Evolutionary conservation across 2,113 vertebrate genomes (phyloP), one percentile per base, ranked within the genome.

Genomic region (Oceanites oceanicus): DNA sequence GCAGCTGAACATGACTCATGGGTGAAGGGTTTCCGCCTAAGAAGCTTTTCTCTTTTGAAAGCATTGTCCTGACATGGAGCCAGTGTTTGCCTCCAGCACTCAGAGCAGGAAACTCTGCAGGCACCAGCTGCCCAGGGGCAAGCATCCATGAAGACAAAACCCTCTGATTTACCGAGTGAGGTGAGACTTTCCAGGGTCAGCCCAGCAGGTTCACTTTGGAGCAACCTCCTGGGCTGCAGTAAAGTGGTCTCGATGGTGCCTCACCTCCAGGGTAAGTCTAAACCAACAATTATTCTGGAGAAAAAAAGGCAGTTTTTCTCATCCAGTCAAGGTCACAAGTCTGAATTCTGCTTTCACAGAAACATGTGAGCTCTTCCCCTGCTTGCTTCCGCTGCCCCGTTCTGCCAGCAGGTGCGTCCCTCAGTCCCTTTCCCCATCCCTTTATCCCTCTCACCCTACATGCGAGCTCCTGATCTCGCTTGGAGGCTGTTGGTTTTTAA

Each of bases 311-410:
- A 73, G 36, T 16, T 91, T 91, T 52, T 40, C 45, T 56, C 40
- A 11, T 59, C 55, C 59, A 76, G 67, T 34, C 34, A 44, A 79
- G 26, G 36, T 72, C 67, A 45, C 10, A 36, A 49, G 36, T 34
- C 79, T 86, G 55, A 59, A 55, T 40, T 23, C 50, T 81, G 45
- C 45, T 81, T 70, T 74, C 76, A 44, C 7, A 73, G 77, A 53
- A 62, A 75, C 15, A 19, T 0, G 0, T 2, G 11, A 90, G 38
- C 68, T 84, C 73, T 47, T 1, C 5, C 36, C 26, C 34, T 2
- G 0, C 0, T 0, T 42, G 8, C 7, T 70, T 34, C 26, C 42
- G 18, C 21, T 10, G 17, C n/a, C 50, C 59, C 15, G 5, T 56
- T 63, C 42, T 45, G 17, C 82, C 53, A 40, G 23, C 26, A 13